Evolutionary conservation across 92 coral and sea anemone species (phyloP).

Genomic region (Galaxea fascicularis): DNA sequence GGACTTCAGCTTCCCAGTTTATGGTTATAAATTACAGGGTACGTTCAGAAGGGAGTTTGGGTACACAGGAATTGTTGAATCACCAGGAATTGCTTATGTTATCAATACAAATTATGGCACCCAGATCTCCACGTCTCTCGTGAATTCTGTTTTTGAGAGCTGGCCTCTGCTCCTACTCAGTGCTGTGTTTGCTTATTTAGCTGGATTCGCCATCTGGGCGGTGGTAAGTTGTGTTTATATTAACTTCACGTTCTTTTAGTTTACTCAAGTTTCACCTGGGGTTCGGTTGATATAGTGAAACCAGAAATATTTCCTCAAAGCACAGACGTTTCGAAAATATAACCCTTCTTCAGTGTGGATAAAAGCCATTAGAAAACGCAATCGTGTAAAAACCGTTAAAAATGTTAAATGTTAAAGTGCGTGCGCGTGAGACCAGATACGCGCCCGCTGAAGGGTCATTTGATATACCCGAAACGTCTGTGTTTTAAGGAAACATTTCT

Average conservation of each 20-base stretch:
- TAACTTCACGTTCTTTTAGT: neutral
- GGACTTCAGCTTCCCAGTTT: conserved; percentile 42
- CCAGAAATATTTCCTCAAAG: no score
- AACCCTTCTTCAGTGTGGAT: no score
- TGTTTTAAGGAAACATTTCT: no score
- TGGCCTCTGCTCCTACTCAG: conserved; percentile 38
- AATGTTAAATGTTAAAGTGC: no score
- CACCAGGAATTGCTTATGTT: conserved; percentile 49
- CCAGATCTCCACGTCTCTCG: conserved; percentile 3
- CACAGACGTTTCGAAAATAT: no score
- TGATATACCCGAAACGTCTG: no score
- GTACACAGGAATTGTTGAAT: conserved; percentile 39
- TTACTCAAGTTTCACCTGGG: neutral
- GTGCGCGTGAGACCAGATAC: no score
- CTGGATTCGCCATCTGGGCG: conserved; percentile 33
- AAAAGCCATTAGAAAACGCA: no score
- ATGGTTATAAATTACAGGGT: conserved; percentile 48
- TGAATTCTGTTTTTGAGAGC: conserved; percentile 15
- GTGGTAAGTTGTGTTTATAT: conserved; percentile 16
- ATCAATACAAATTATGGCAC: conserved; percentile 28
- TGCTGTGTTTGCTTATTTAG: conserved; percentile 23
- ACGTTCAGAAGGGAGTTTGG: conserved; percentile 32
- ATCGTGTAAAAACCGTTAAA: no score
- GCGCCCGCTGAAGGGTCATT: no score
- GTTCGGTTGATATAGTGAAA: no score